Evolutionary conservation across 2,888 invertebrate genomes (phyloP).

Genomic region (Cyclophora albipunctata): DNA sequence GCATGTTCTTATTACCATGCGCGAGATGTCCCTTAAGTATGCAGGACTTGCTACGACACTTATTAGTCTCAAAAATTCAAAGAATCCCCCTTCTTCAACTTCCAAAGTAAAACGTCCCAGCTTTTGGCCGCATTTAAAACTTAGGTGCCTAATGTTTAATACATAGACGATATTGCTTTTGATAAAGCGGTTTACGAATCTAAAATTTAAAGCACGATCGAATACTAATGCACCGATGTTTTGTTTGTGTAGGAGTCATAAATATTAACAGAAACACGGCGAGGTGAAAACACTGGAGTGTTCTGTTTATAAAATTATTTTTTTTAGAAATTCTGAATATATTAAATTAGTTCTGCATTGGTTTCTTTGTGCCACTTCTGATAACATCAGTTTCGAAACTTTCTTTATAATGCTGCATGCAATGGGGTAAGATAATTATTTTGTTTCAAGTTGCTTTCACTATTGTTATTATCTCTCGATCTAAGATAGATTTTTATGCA

Average conservation of each 20-base stretch:
- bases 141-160: conserved; percentile 67
- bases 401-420: conserved; percentile 4
- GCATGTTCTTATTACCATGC: conserved; percentile 63
- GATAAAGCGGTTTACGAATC: conserved; percentile 73
- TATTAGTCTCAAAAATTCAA: conserved; percentile 73
- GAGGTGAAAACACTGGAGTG: conserved; percentile 42
- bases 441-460: conserved; percentile 2
- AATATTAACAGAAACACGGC: conserved; percentile 57
- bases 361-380: neutral
- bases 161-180: conserved; percentile 71
- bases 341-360: neutral
- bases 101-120: conserved; percentile 50
- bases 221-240: conserved; percentile 63
- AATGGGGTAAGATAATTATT: conserved; percentile 3
- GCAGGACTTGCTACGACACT: conserved; percentile 60
- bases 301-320: conserved; percentile 21
- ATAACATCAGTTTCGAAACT: neutral
- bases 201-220: conserved; percentile 70
- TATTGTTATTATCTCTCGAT: neutral
- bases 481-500: too few relatives aligned
- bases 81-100: conserved; percentile 51
- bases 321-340: conserved; percentile 9
- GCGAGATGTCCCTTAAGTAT: conserved; percentile 65
- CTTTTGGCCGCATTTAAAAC: conserved; percentile 57
- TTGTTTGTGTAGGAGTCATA: conserved; percentile 61